Evolutionary conservation across 1,140 invertebrate genomes (phyloP), one percentile per base, ranked within the genome.

Genomic region (Drosophila novamexicana): DNA sequence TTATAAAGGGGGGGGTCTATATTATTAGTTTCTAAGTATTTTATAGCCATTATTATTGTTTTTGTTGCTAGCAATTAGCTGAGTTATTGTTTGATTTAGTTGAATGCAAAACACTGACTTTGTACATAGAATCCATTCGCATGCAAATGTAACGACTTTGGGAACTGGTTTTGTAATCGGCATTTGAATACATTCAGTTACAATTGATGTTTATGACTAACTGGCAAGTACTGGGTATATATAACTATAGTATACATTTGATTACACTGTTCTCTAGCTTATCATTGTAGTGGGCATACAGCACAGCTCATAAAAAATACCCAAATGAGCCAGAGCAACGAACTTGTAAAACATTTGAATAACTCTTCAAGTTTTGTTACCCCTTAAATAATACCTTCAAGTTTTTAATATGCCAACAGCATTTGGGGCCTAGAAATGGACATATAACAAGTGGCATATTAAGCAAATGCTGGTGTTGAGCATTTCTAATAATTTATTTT

Each of bases 391-490:
- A 29, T 40, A 37, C 16, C 57, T 36, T 54, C 32, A 74, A 53
- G 42, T 45, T 52, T 77, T 70, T 85, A 66, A 49, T 76, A 81
- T 79, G 62, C 71, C 40, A 47, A 65, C 6, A 37, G 79, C 83
- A 57, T 54, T 37, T 10, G 34, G 34, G 16, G 18, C 52, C n/a
- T 67, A 61, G 62, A 66, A 72, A 74, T 73, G 63, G 18, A 14
- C 52, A 54, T 64, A 37, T 63, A 84, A 84, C 81, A 79, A 79
- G 64, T 82, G 68, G 83, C 81, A 79, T 79, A 78, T 86, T 72
- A 81, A 79, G 61, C 42, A 45, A 34, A 16, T n/a, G 42, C 44
- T 40, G 40, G 29, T 47, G 42, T 16, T 12, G 32, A 36, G 32
- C n/a, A 8, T 34, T 47, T 18, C 16, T 59, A 36, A 59, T 59